Evolutionary conservation across 2,888 invertebrate species (phyloP).

Genomic region (Phortica magna): DNA sequence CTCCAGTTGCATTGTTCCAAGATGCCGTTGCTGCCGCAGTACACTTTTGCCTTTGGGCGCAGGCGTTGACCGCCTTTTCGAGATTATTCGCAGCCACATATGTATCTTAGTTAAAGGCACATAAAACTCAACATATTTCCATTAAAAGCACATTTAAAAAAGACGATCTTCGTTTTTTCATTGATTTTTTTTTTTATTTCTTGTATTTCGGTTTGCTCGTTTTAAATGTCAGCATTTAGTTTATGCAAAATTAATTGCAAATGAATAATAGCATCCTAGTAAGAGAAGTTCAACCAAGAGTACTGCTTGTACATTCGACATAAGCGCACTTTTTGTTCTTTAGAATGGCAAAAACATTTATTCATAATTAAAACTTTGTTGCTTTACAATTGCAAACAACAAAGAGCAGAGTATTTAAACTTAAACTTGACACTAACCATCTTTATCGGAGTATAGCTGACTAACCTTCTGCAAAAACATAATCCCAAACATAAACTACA

Average conservation of each 20-base stretch:
- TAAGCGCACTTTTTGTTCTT: too few species aligned
- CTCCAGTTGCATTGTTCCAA: constrained; percentile 22
- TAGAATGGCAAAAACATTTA: too few species aligned
- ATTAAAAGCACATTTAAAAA: not conserved
- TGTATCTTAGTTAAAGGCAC: not conserved
- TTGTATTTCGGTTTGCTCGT: constrained; percentile 16
- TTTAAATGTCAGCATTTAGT: constrained; percentile 59
- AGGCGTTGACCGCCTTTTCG: constrained; percentile 47
- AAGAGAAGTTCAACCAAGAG: constrained; percentile 16
- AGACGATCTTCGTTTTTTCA: not conserved
- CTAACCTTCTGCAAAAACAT: constrained; percentile 56
- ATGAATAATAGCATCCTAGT: not conserved
- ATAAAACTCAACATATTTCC: not conserved
- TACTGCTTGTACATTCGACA: not conserved
- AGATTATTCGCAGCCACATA: constrained; percentile 14
- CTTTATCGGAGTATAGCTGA: constrained; percentile 22
- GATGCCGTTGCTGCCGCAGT: not conserved
- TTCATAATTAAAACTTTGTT: too few species aligned
- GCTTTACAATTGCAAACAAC: not conserved
- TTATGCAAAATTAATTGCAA: constrained; percentile 28
- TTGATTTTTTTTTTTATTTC: not conserved
- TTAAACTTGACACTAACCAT: constrained; percentile 69
- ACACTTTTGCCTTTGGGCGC: constrained; percentile 39
- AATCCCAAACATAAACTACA: constrained; percentile 8
- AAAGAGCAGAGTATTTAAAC: constrained; percentile 56